These are phyloP conservation scores for Diacarnus erythraeanus DNA, from an alignment of 37 sponge, comb jelly and placozoan species.

Conservation along the genomic window DNA sequence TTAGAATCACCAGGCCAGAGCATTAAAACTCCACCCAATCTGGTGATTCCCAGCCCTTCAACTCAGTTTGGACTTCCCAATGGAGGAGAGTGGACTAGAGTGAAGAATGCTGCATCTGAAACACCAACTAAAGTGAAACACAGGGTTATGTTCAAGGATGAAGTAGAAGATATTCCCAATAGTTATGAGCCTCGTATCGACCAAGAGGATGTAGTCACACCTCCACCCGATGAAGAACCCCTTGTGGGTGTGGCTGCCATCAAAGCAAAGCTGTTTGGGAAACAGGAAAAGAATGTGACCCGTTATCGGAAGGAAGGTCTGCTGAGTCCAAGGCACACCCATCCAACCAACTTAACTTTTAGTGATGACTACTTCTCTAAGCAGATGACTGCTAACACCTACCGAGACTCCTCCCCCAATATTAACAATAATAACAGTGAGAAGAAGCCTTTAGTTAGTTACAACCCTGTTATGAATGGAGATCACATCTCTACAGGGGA, in stretches of 20 bases:
- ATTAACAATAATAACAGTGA: slow-evolving; percentile 31
- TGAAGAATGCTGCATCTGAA: neutral
- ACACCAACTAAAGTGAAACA: slow-evolving; percentile 31
- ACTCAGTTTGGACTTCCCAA: neutral
- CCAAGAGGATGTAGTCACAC: neutral
- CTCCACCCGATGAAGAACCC: neutral
- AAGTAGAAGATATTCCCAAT: slow-evolving; percentile 32
- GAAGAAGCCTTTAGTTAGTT: neutral
- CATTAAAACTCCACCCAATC: neutral
- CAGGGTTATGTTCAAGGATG: slow-evolving; percentile 48
- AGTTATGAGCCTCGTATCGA: slow-evolving; percentile 19
- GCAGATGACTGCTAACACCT: neutral
- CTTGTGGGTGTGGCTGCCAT: slow-evolving; percentile 36
- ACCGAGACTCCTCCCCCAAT: slow-evolving; percentile 2
- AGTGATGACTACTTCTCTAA: neutral
- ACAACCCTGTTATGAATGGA: neutral
- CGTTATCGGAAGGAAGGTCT: slow-evolving; percentile 27
- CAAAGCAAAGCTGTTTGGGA: slow-evolving; percentile 56
- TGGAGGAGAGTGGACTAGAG: neutral
- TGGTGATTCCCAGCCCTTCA: neutral
- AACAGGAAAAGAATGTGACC: slow-evolving; percentile 1
- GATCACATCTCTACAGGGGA: neutral
- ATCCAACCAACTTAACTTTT: slow-evolving; percentile 13
- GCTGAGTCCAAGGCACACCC: slow-evolving; percentile 30
- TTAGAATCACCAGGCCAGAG: neutral